Conservation (phyloP, 2,797 vertebrate genomes). For the Dipus sagitta region DNA sequence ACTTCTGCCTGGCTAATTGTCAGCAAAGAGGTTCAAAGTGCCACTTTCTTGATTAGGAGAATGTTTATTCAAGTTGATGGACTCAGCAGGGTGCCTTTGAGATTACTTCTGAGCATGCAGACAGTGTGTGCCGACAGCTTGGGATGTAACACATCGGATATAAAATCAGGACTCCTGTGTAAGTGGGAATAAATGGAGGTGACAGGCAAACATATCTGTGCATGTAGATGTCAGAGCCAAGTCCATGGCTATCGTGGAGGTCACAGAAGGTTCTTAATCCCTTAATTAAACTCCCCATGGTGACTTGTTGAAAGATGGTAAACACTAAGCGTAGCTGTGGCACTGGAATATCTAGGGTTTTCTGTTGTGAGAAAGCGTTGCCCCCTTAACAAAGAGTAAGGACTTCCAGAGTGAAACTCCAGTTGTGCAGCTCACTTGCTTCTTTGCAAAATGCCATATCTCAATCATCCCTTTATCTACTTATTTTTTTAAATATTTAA, state of each 20-base stretch:
- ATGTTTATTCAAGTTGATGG: slow-evolving; percentile 79
- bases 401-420: neutral
- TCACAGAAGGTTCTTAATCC: neutral
- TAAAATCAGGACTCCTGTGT: neutral
- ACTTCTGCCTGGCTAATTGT: slow-evolving; percentile 82
- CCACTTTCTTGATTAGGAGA: slow-evolving; percentile 79
- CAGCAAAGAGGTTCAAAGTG: slow-evolving; percentile 76
- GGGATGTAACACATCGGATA: slow-evolving; percentile 15
- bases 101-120: slow-evolving; percentile 60
- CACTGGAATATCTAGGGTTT: neutral
- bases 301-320: neutral
- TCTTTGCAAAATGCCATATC: slow-evolving; percentile 20
- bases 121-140: slow-evolving; percentile 42
- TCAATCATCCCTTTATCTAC: neutral
- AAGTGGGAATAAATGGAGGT: slow-evolving; percentile 34
- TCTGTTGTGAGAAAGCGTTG: neutral
- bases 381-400: neutral
- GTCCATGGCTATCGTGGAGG: neutral
- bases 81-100: slow-evolving; percentile 53
- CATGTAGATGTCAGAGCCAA: slow-evolving; percentile 29
- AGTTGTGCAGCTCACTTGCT: neutral
- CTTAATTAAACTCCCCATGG: neutral
- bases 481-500: neutral
- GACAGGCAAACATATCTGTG: slow-evolving; percentile 22
- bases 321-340: neutral